phyloP scores from a whole-genome alignment of 2,113 vertebrate species.

The Onychostruthus taczanowskii region DNA sequence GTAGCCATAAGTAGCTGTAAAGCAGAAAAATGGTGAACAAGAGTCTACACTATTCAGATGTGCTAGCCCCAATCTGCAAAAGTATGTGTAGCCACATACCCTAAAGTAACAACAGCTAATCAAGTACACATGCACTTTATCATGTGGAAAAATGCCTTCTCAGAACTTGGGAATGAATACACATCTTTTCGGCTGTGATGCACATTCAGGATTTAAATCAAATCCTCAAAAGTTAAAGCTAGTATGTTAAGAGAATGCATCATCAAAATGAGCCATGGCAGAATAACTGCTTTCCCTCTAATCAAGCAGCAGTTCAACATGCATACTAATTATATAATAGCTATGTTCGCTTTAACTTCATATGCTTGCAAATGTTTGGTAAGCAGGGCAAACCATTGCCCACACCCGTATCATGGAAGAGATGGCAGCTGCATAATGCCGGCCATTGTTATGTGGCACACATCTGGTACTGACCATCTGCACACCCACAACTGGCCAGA shows the following conservation, averaged over 20 bases:
- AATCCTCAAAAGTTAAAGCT: neutral
- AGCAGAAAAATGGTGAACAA: neutral
- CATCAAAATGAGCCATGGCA: neutral
- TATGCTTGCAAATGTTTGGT: neutral
- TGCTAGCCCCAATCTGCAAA: neutral
- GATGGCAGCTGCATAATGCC: neutral
- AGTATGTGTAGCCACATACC: neutral
- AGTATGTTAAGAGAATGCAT: neutral
- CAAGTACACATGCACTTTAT: neutral
- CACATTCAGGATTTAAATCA: neutral
- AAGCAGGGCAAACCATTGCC: neutral
- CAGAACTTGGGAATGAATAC: neutral
- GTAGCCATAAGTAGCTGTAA: neutral
- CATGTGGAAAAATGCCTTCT: neutral
- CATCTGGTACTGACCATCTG: neutral
- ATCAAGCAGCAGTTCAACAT: neutral
- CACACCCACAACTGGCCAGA: neutral
- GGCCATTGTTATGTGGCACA: rapidly evolving
- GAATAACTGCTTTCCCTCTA: neutral
- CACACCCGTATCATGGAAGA: neutral
- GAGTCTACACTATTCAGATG: neutral
- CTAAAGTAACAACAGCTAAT: neutral
- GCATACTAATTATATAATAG: neutral
- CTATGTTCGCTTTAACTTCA: neutral
- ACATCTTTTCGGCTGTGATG: neutral